Evolutionary conservation across 1,140 invertebrate species (phyloP).

Genomic region (Drosophila orena): DNA sequence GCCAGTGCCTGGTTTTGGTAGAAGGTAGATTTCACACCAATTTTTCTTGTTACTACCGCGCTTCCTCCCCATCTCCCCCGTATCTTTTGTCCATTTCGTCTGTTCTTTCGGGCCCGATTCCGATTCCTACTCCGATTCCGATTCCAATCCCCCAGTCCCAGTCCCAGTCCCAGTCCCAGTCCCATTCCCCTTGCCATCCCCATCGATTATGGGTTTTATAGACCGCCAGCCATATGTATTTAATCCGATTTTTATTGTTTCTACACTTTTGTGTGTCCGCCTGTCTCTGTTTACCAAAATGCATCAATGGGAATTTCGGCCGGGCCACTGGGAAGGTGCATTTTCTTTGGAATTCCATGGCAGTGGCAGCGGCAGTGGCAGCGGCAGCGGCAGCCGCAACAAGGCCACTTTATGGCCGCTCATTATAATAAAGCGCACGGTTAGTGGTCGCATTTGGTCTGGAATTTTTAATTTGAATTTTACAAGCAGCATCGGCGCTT

Average conservation of each 20-base stretch:
- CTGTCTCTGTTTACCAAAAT: conserved; percentile 50
- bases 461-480: conserved; percentile 81
- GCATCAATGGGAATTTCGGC: conserved; percentile 66
- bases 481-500: conserved; percentile 56
- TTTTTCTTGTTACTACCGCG: conserved; percentile 70
- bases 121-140: neutral
- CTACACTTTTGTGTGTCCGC: conserved; percentile 68
- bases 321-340: conserved; percentile 58
- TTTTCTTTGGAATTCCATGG: conserved; percentile 76
- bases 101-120: conserved; percentile 32
- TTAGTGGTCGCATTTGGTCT: conserved; percentile 72
- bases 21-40: conserved; percentile 77
- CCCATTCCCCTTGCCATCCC: conserved; percentile 35
- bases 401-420: conserved; percentile 78
- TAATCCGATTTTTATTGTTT: conserved; percentile 84
- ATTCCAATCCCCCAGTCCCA: neutral
- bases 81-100: conserved; percentile 15
- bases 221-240: conserved; percentile 70
- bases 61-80: conserved; percentile 35
- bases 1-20: conserved; percentile 12
- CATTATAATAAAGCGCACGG: conserved; percentile 84
- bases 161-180: no score
- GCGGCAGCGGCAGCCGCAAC: conserved; percentile 43
- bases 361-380: conserved; percentile 17
- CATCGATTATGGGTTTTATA: conserved; percentile 79